Evolutionary conservation across 2,888 invertebrate genomes (phyloP).

Genomic region (Helicoverpa assulta): DNA sequence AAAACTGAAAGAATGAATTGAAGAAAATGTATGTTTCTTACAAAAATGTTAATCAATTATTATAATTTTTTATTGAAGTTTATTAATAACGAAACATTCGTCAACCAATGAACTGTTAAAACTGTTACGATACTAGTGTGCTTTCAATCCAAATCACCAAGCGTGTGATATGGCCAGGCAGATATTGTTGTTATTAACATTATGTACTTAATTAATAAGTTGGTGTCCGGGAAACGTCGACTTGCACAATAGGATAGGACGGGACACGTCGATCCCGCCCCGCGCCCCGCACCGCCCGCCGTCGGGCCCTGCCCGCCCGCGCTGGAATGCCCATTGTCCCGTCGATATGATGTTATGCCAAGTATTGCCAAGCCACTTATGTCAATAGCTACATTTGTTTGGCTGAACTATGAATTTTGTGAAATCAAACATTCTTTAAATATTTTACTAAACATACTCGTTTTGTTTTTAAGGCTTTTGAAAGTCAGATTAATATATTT

Average conservation of each 20-base stretch:
- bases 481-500: neutral
- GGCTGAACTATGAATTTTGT: slow-evolving; percentile 65
- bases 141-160: slow-evolving; percentile 35
- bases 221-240: slow-evolving; percentile 74
- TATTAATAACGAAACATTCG: too few relatives aligned
- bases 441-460: slow-evolving; percentile 6
- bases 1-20: slow-evolving; percentile 10
- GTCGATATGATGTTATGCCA: slow-evolving; percentile 83
- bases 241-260: slow-evolving; percentile 78
- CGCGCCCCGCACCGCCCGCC: slow-evolving; percentile 59
- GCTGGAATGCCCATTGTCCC: slow-evolving; percentile 87
- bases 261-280: slow-evolving; percentile 73
- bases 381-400: slow-evolving; percentile 77
- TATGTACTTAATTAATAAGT: slow-evolving; percentile 77
- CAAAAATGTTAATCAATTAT: too few relatives aligned
- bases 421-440: slow-evolving; percentile 35
- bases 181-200: slow-evolving; percentile 68
- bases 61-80: neutral
- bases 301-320: slow-evolving; percentile 65
- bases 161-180: slow-evolving; percentile 45
- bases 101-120: neutral
- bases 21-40: too few relatives aligned
- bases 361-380: slow-evolving; percentile 82
- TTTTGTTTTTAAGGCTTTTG: slow-evolving; percentile 23
- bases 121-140: neutral